Conservation (phyloP, 1,140 invertebrate genomes). For the Drosophila sucinea region DNA sequence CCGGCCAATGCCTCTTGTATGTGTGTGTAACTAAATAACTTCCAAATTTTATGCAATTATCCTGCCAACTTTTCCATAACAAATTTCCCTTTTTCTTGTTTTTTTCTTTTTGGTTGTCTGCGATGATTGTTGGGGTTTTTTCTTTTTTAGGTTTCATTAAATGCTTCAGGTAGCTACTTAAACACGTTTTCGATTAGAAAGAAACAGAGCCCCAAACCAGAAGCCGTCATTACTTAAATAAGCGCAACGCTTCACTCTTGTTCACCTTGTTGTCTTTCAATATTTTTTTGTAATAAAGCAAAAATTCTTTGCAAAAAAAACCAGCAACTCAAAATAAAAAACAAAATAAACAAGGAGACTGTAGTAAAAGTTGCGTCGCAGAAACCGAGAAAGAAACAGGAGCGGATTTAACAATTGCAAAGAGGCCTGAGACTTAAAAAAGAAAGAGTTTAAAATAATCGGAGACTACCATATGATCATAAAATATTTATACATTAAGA, state of each 20-base stretch:
- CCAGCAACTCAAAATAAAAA: constrained; percentile 6
- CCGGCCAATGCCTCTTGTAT: constrained; percentile 48
- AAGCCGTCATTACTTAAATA: constrained; percentile 64
- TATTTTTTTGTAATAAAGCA: constrained; percentile 62
- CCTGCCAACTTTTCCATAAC: constrained; percentile 31
- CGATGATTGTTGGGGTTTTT: constrained; percentile 17
- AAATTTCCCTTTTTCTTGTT: not conserved
- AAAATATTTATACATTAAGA: too few species aligned
- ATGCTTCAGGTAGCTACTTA: constrained; percentile 76
- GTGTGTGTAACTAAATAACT: constrained; percentile 33
- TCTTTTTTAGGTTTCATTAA: constrained; percentile 70
- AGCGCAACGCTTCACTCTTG: constrained; percentile 27
- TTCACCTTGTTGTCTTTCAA: constrained; percentile 34
- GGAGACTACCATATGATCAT: too few species aligned
- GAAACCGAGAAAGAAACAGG: not conserved
- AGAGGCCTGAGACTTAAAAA: not conserved
- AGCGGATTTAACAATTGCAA: not conserved
- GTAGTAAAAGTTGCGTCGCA: constrained; percentile 45
- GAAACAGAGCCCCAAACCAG: constrained; percentile 21
- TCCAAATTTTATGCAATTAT: constrained; percentile 53
- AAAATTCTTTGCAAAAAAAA: constrained; percentile 42
- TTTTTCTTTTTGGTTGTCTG: not conserved
- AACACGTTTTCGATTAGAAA: constrained; percentile 81
- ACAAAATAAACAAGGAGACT: constrained; percentile 8
- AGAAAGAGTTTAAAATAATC: too few species aligned